Conservation (phyloP, 2,113 vertebrate species). For the Sturnira hondurensis region DNA sequence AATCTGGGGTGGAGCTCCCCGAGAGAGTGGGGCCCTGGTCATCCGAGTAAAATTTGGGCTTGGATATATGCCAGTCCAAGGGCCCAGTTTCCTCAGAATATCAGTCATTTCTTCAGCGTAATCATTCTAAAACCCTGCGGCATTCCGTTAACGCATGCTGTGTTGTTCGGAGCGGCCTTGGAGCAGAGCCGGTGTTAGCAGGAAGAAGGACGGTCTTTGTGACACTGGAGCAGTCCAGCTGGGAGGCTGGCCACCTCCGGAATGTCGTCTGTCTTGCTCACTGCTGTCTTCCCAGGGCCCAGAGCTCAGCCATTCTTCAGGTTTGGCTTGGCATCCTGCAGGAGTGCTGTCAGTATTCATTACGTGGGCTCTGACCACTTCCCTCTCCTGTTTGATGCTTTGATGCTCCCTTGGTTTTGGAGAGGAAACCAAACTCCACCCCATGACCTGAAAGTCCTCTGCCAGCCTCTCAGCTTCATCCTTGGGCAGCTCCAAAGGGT, state of each 20-base stretch:
- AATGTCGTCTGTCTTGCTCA: not conserved
- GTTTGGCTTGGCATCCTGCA: not conserved
- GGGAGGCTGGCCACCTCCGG: not conserved
- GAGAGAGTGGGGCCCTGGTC: not conserved
- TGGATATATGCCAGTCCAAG: not conserved
- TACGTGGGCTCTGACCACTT: not conserved
- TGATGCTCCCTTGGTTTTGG: not conserved
- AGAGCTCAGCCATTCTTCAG: not conserved
- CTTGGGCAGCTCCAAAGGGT: not conserved
- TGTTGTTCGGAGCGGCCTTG: not conserved
- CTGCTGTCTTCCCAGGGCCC: not conserved
- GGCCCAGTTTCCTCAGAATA: not conserved
- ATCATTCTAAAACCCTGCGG: not conserved
- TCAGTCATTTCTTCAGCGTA: not conserved
- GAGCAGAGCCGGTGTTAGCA: not conserved
- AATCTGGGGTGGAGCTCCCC: not conserved
- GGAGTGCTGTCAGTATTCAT: not conserved
- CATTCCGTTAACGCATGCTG: accelerated
- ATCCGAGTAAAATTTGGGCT: not conserved
- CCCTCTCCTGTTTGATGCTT: not conserved
- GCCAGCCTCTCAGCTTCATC: not conserved
- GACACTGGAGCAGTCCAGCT: not conserved
- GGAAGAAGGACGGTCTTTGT: not conserved
- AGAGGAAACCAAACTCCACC: not conserved
- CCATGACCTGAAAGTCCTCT: not conserved